phyloP scores from a whole-genome alignment of 1,140 invertebrate species.

The Ectropis grisescens region DNA sequence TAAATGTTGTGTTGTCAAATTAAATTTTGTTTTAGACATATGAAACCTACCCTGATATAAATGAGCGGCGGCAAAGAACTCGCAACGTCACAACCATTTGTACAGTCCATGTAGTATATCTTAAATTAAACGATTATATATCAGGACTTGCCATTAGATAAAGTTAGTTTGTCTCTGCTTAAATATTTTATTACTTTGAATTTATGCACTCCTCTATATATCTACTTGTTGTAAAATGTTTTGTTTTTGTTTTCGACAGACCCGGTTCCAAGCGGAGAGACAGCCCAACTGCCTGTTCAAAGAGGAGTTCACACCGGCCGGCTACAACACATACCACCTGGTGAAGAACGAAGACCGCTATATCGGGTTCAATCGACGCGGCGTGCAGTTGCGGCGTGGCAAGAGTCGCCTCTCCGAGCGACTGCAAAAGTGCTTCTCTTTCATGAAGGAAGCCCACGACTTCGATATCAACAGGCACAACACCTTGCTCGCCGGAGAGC shows the following conservation, averaged over 20 bases:
- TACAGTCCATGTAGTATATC: no score
- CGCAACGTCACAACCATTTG: no score
- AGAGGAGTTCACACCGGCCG: conserved; percentile 58
- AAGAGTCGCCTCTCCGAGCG: conserved; percentile 37
- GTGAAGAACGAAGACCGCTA: conserved; percentile 57
- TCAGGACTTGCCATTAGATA: no score
- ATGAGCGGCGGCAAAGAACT: no score
- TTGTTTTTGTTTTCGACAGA: conserved; percentile 27
- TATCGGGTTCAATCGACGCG: conserved; percentile 58
- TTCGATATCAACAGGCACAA: conserved; percentile 60
- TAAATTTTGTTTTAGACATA: no score
- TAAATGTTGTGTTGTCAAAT: no score
- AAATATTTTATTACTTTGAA: no score
- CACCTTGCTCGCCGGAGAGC: conserved; percentile 31
- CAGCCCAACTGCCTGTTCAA: conserved; percentile 58
- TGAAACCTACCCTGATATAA: no score
- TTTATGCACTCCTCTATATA: no score
- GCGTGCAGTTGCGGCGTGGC: conserved; percentile 39
- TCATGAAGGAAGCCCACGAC: conserved; percentile 55
- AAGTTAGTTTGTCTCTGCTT: no score
- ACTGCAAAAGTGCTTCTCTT: conserved; percentile 47
- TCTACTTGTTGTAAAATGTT: no score
- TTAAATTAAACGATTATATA: no score
- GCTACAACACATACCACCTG: conserved; percentile 59
- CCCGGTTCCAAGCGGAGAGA: conserved; percentile 55